Base-by-base conservation (phyloP, 2,113 vertebrate genomes). In the Phoenicopterus ruber region DNA sequence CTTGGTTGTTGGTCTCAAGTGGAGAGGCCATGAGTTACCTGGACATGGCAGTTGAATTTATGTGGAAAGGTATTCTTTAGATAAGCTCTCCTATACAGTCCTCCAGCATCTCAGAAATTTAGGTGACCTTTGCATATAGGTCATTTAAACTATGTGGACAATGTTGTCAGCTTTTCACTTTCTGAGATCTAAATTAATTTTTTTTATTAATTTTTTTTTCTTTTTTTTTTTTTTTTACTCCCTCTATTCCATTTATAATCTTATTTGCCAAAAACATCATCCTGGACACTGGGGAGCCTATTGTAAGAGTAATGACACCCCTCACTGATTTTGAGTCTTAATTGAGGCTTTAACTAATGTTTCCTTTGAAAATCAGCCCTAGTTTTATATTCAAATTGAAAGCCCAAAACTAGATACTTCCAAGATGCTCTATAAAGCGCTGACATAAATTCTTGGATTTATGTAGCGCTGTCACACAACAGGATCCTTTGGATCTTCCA, bases 371-470 rank as follows among this genome's bases (percentile, higher is more conserved):
- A 93, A 66, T 82, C 67, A 90, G 8, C 26, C 15, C 28, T 24
- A n/a, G 25, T 47, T 90, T 82, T 86, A 25, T 32, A 86, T 81
- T 90, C 62, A 90, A 69, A 91, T 87, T 2, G 2, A 78, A 76
- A 74, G 24, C 7, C 31, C 44, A 25, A 96, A 92, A 78, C n/a
- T 24, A 29, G 38, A 49, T 84, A 17, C 18, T 92, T 78, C n/a
- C 38, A 71, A 77, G 34, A 44, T 82, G 52, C 52, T 92, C 40
- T 69, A 57, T 42, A 57, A 76, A 95, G 18, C 8, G 3, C 52
- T 79, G 76, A 90, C 72, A 86, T 80, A 94, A 95, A 92, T 92
- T 26, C 80, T 93, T 88, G 92, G 72, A 93, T 95, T 94, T 97
- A 96, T 94, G 86, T 95, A 74, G 55, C 6, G 19, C 63, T 93